These are phyloP conservation scores for Conops quadrifasciatus DNA, from an alignment of 2,888 invertebrate genomes.

Conservation along the genomic window DNA sequence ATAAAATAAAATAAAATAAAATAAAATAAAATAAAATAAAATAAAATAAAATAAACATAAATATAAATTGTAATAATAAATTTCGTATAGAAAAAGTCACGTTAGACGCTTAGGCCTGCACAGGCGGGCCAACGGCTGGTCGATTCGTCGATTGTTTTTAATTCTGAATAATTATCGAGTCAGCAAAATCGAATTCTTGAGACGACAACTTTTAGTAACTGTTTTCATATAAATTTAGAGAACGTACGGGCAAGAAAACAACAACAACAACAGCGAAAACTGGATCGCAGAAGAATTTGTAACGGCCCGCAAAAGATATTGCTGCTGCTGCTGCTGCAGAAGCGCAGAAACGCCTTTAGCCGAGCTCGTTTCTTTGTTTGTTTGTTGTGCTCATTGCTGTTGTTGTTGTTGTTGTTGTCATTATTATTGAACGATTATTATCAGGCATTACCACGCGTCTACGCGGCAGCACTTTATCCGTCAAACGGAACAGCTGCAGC, in stretches of 20 bases:
- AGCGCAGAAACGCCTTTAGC: neutral
- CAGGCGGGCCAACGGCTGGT: too few species aligned
- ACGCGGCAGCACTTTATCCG: constrained; percentile 32
- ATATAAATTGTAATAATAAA: too few species aligned
- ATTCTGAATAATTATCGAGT: constrained; percentile 24
- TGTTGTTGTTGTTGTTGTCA: constrained; percentile 16
- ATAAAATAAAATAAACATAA: too few species aligned
- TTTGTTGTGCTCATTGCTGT: neutral
- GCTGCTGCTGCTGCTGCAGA: neutral
- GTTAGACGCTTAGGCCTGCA: too few species aligned
- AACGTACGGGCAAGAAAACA: constrained; percentile 20
- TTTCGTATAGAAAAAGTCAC: too few species aligned
- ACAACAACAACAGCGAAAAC: constrained; percentile 16
- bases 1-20: too few species aligned
- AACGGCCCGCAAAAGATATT: neutral
- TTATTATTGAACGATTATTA: constrained; percentile 28
- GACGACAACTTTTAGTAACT: constrained; percentile 8
- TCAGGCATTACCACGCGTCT: constrained; percentile 19
- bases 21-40: too few species aligned
- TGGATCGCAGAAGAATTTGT: constrained; percentile 1
- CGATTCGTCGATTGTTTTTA: neutral
- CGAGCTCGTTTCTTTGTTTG: too few species aligned
- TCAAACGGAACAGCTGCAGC: constrained; percentile 36
- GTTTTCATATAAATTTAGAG: constrained; percentile 32
- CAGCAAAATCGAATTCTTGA: constrained; percentile 20